Evolutionary conservation across 2,113 vertebrate genomes (phyloP), one percentile per base, ranked within the genome.

Genomic region (Muntiacus muntjak): DNA sequence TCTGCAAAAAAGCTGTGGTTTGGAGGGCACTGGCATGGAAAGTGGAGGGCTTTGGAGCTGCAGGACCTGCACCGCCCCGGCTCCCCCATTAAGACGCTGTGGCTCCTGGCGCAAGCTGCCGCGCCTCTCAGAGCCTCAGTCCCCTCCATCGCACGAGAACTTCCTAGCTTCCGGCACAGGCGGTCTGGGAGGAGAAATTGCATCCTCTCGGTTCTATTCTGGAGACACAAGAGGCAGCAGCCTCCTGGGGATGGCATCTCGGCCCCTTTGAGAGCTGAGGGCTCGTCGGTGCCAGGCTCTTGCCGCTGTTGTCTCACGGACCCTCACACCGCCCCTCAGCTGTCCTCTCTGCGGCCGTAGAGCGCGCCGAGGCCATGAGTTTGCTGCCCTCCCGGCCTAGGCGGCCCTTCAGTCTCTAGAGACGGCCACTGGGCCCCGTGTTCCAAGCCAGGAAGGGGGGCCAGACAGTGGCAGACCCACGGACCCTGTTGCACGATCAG

Each of bases 51-150:
- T 81, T 9, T 21, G 47, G 40, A 7, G 57, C 30, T 26, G 2
- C 11, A 7, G 28, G n/a, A 62, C 15, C 10, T 16, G 12, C 40
- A 25, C 19, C 1, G 0, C 12, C 12, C 33, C 19, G 0, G 0
- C 33, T 10, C 43, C 55, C 40, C 54, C 45, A 7, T 0, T 9
- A 47, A 43, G 83, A 36, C 5, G 84, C 83, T 4, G 15, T 30
- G 28, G 62, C 50, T 21, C 33, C 40, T 7, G 1, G 30, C 7
- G 1, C 91, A n/a, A 4, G 43, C 14, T 28, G 15, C 81, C 0
- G 0, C 67, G 78, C 57, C 33, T 12, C 81, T 45, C 10, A 0
- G n/a, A 33, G 60, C 21, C 62, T 58, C 87, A 0, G 33, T 47
- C 43, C 78, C 64, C 60, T 30, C 47, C 5, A 2, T 6, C 0